phyloP scores from a whole-genome alignment of 2,888 invertebrate species.

The Biston betularia region DNA sequence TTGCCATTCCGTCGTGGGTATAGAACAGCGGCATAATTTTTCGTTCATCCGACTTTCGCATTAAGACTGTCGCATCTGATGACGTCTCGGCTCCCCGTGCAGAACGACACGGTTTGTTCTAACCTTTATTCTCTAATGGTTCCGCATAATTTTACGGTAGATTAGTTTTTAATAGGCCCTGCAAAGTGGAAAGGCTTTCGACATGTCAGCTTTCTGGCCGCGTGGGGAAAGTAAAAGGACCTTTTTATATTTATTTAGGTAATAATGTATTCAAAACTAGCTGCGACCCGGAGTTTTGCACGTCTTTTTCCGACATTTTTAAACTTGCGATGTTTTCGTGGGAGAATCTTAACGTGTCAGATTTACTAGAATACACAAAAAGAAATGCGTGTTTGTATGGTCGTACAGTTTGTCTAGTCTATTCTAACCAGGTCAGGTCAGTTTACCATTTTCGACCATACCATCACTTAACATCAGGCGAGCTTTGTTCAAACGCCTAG shows the following conservation, averaged over 20 bases:
- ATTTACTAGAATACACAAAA: no score
- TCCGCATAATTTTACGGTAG: constrained; percentile 47
- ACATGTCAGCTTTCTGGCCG: constrained; percentile 33
- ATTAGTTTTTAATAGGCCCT: constrained; percentile 46
- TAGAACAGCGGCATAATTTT: no score
- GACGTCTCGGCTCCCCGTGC: background rate
- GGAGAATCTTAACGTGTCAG: background rate
- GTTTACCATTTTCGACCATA: no score
- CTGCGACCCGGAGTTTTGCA: background rate
- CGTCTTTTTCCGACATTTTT: no score
- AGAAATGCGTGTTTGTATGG: no score
- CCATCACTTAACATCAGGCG: no score
- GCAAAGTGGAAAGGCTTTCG: constrained; percentile 21
- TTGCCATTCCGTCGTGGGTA: no score
- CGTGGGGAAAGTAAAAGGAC: constrained; percentile 4
- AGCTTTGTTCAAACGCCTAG: no score
- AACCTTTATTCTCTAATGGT: constrained; percentile 44
- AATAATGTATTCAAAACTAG: constrained; percentile 5
- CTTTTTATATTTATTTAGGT: constrained; percentile 7
- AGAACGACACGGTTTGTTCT: background rate
- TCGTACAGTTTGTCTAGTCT: no score
- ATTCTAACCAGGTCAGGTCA: no score
- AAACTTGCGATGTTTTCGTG: background rate
- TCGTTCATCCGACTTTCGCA: no score
- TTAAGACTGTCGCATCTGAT: background rate